These are phyloP conservation scores for Dendropsophus ebraccatus DNA, from an alignment of 2,113 vertebrate species.

Conservation along the genomic window DNA sequence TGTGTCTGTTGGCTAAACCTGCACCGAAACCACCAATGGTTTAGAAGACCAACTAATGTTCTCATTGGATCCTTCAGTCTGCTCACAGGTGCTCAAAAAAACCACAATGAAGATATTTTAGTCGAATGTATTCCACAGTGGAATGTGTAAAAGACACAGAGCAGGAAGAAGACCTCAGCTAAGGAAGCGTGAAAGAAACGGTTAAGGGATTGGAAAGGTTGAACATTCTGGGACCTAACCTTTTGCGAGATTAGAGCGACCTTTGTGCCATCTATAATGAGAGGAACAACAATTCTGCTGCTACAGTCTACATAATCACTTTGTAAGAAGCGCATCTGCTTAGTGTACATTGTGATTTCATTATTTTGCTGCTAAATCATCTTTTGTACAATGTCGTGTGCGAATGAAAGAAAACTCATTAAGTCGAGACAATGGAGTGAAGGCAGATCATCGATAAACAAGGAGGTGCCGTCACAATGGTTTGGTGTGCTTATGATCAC, in stretches of 20 bases:
- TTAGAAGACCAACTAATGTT: background rate
- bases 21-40: background rate
- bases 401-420: background rate
- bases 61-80: background rate
- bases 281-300: background rate
- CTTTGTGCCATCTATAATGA: background rate
- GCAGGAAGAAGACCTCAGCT: background rate
- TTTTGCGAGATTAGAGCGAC: background rate
- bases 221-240: background rate
- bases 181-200: no score
- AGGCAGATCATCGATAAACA: background rate
- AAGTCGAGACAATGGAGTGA: background rate
- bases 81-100: background rate
- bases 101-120: background rate
- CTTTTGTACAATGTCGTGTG: conserved; percentile 39
- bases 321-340: conserved; percentile 28
- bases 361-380: conserved; percentile 22
- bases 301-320: background rate
- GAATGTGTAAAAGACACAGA: background rate
- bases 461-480: background rate
- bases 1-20: conserved; percentile 74
- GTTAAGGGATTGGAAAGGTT: background rate
- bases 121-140: conserved; percentile 24
- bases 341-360: background rate
- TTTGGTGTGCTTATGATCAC: background rate